These are phyloP conservation scores for Triplophysa rosa DNA, from an alignment of 2,113 vertebrate genomes.

Conservation along the genomic window DNA sequence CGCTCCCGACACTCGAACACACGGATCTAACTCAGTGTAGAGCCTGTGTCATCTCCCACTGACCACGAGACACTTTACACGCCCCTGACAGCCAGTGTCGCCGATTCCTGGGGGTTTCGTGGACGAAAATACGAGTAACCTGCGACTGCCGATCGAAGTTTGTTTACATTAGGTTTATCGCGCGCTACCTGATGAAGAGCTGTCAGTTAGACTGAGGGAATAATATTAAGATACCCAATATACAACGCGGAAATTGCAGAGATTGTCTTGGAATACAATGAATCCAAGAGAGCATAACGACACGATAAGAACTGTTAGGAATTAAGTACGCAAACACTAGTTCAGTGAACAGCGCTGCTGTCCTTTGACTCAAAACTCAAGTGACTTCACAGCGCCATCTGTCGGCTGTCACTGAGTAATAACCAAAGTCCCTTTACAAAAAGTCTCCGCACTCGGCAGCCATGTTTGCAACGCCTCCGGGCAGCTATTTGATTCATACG, in stretches of 20 bases:
- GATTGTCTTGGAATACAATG: background rate
- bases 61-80: background rate
- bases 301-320: background rate
- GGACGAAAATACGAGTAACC: background rate
- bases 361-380: conserved; percentile 5
- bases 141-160: background rate
- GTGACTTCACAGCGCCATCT: conserved; percentile 28
- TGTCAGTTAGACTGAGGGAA: conserved; percentile 18
- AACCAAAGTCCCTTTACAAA: too few relatives aligned
- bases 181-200: conserved; percentile 8
- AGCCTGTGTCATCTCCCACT: conserved; percentile 55
- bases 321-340: conserved; percentile 25
- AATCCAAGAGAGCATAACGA: background rate
- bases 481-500: too few relatives aligned
- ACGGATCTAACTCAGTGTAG: conserved; percentile 73
- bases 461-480: too few relatives aligned
- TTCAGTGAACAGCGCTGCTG: background rate
- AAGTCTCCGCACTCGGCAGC: too few relatives aligned
- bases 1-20: conserved; percentile 59
- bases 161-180: conserved; percentile 23
- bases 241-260: background rate
- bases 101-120: background rate
- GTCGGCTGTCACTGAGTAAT: background rate
- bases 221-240: background rate
- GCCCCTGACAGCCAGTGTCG: background rate